These are phyloP conservation scores for Chiroxiphia lanceolata DNA, from an alignment of 2,797 vertebrate species.

Conservation along the genomic window DNA sequence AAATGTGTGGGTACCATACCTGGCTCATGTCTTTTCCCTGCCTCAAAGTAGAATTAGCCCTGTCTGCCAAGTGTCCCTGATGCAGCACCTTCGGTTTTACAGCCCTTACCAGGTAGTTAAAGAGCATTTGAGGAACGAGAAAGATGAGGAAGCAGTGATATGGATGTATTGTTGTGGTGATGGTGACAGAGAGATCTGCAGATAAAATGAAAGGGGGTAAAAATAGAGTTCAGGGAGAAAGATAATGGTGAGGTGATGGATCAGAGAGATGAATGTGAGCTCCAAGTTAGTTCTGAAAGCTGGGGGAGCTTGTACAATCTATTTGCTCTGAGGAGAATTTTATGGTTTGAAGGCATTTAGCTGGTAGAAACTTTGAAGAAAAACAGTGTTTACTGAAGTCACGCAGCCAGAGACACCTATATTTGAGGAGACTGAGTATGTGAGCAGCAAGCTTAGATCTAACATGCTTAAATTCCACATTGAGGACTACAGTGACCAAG, in stretches of 20 bases:
- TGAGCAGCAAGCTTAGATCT: neutral
- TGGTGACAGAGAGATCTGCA: neutral
- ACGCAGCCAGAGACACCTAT: neutral
- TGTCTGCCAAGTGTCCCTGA: neutral
- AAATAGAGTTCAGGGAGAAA: neutral
- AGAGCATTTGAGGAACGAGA: neutral
- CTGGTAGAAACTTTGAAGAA: neutral
- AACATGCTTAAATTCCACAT: neutral
- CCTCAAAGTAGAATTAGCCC: neutral
- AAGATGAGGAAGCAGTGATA: neutral
- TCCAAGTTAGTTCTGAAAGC: neutral
- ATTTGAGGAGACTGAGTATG: neutral
- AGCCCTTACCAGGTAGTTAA: neutral
- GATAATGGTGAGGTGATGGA: neutral
- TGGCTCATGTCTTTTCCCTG: neutral
- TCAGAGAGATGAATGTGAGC: neutral
- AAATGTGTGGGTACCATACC: neutral
- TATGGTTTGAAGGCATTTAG: neutral
- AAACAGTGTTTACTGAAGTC: neutral
- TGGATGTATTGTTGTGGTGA: neutral
- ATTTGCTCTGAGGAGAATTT: neutral
- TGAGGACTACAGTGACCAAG: neutral
- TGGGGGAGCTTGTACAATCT: accelerated
- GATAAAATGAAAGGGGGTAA: neutral
- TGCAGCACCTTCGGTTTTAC: neutral